phyloP scores from a whole-genome alignment of 2,797 vertebrate genomes.

The Crocidura indochinensis region DNA sequence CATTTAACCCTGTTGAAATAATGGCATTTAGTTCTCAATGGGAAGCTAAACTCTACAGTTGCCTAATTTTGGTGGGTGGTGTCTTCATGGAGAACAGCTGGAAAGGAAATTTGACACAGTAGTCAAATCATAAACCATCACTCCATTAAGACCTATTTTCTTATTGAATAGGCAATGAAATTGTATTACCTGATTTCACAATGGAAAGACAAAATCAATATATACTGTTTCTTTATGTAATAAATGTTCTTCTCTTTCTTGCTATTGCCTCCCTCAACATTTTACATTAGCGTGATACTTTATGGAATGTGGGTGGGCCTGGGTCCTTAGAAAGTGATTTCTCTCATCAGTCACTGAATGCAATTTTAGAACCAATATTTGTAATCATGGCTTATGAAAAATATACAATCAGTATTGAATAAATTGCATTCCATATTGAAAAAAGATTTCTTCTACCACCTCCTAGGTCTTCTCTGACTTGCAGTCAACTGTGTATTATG shows the following conservation, averaged over 20 bases:
- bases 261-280: conserved; percentile 52
- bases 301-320: conserved; percentile 70
- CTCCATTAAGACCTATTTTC: conserved; percentile 72
- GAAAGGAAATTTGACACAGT: conserved; percentile 70
- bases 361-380: conserved; percentile 55
- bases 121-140: conserved; percentile 74
- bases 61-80: background rate
- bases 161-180: conserved; percentile 81
- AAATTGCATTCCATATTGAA: conserved; percentile 28
- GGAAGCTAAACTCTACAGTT: conserved; percentile 41
- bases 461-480: conserved; percentile 44
- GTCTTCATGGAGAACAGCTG: conserved; percentile 61
- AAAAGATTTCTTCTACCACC: conserved; percentile 28
- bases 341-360: conserved; percentile 41
- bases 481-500: background rate
- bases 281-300: conserved; percentile 80
- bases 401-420: conserved; percentile 19
- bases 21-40: conserved; percentile 41
- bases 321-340: conserved; percentile 62
- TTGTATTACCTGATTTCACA: conserved; percentile 82
- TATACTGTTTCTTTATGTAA: conserved; percentile 79
- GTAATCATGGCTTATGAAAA: conserved; percentile 37
- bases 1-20: conserved; percentile 43
- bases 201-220: conserved; percentile 85
- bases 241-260: conserved; percentile 77